Evolutionary conservation across 2,797 vertebrate species (phyloP).

Genomic region (Propithecus deckenii): DNA sequence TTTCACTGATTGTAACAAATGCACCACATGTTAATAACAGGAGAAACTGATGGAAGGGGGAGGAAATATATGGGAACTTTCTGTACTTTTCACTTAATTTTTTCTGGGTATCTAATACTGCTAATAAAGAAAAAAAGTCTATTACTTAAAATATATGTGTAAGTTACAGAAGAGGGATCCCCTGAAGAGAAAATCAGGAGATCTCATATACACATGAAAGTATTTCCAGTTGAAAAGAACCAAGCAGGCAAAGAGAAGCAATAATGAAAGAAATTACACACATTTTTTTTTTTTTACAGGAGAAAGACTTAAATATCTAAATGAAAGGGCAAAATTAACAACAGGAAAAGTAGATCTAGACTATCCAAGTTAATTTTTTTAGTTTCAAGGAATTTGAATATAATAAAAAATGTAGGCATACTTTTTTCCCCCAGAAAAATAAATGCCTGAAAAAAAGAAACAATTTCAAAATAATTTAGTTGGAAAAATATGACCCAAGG

Average conservation of each 20-base stretch:
- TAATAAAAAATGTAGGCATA: neutral
- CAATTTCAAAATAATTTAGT: neutral
- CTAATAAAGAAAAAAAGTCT: neutral
- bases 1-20: neutral
- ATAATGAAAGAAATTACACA: neutral
- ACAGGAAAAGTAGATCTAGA: neutral
- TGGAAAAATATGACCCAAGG: neutral
- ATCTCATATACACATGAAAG: neutral
- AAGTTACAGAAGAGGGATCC: neutral
- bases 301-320: neutral
- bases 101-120: neutral
- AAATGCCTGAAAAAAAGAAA: neutral
- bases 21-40: neutral
- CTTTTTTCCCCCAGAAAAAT: neutral
- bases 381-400: neutral
- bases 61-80: neutral
- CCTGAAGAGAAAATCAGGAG: neutral
- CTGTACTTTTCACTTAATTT: neutral
- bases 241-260: neutral
- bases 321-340: neutral
- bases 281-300: neutral
- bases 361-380: neutral
- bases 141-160: neutral
- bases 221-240: neutral
- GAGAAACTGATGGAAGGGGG: neutral